Percentiles rank a stretch among this genome's conserved stretches.
These are phyloP conservation scores for Eucidaris tribuloides DNA, from an alignment of 35 echinoderm and acorn worm species.

Conservation along the genomic window DNA sequence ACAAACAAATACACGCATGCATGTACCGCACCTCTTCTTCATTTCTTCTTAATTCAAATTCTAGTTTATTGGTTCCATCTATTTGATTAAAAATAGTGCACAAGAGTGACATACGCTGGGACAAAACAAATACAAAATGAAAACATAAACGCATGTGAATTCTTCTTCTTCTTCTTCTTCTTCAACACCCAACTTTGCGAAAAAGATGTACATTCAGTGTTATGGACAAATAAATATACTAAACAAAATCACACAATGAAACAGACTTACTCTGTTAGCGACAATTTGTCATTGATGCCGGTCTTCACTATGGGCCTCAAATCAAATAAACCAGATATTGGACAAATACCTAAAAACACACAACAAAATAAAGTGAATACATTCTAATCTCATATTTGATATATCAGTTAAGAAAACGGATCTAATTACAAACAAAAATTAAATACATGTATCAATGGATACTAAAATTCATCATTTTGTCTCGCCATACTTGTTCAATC, in stretches of 20 bases:
- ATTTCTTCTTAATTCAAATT: not conserved
- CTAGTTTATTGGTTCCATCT: not conserved
- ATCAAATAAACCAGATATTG: too few relatives aligned
- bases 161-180: not conserved
- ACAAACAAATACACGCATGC: too few relatives aligned
- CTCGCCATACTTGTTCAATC: too few relatives aligned
- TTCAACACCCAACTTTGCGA: not conserved
- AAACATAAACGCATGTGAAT: not conserved
- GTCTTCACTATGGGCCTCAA: not conserved
- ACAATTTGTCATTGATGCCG: constrained; percentile 20
- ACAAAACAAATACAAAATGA: not conserved
- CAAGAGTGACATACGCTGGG: not conserved
- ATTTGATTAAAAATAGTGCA: not conserved
- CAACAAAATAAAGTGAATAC: too few relatives aligned
- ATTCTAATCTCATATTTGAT: too few relatives aligned
- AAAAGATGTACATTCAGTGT: not conserved
- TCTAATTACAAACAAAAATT: too few relatives aligned
- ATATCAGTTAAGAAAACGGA: too few relatives aligned
- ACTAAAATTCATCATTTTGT: too few relatives aligned
- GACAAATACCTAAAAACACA: too few relatives aligned
- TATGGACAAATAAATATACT: not conserved
- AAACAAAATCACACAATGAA: too few relatives aligned
- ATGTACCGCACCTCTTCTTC: too few relatives aligned
- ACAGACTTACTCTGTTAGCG: constrained; percentile 33
- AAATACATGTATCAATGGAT: too few relatives aligned